A percentile compares a stretch with the other conserved stretches of the same genome.
phyloP scores from a whole-genome alignment of 2,113 vertebrate species.

The Anser cygnoides region DNA sequence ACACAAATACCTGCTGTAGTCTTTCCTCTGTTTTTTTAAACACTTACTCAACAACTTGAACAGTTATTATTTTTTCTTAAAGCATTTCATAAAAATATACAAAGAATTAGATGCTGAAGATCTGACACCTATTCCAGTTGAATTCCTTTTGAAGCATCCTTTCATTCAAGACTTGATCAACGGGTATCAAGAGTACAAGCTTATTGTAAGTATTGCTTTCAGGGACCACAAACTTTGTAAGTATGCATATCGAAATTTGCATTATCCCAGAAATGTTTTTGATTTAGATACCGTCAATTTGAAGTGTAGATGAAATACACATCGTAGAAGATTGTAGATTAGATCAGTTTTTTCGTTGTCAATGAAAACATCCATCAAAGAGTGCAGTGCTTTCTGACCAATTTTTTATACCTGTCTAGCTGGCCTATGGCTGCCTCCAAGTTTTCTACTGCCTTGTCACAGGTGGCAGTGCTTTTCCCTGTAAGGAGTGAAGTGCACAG shows the following conservation, averaged over 20 bases:
- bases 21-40: not conserved
- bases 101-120: slow-evolving; percentile 76
- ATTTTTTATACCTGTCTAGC: not conserved
- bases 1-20: not conserved
- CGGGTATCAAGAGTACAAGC: slow-evolving; percentile 73
- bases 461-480: not conserved
- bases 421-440: not conserved
- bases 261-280: not conserved
- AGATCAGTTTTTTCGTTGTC: not conserved
- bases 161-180: slow-evolving; percentile 82
- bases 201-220: slow-evolving; percentile 81
- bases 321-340: not conserved
- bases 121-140: slow-evolving; percentile 75
- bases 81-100: slow-evolving; percentile 79
- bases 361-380: not conserved
- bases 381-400: not conserved
- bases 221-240: not conserved
- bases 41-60: not conserved
- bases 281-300: not conserved
- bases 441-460: not conserved
- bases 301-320: not conserved
- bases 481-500: not conserved
- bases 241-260: not conserved
- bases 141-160: slow-evolving; percentile 82
- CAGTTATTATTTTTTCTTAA: not conserved